These are phyloP conservation scores for Ahaetulla prasina DNA, from an alignment of 2,113 vertebrate genomes.

Conservation along the genomic window DNA sequence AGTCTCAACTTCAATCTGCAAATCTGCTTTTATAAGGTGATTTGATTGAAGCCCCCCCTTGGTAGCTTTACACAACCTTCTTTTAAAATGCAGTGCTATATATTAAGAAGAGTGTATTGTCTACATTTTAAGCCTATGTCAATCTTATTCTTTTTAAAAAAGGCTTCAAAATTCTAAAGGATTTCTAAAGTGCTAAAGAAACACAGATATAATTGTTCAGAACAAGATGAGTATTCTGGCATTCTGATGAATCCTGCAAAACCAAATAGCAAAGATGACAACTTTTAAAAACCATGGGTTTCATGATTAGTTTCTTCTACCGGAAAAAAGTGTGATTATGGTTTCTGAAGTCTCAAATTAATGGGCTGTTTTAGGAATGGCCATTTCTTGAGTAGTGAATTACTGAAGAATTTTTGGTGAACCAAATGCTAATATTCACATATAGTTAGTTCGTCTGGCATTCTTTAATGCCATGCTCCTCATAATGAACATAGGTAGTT, in stretches of 20 bases:
- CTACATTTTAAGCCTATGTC: neutral
- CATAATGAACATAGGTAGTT: constrained; percentile 16
- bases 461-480: constrained; percentile 31
- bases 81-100: neutral
- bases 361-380: constrained; percentile 12
- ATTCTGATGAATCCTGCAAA: neutral
- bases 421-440: constrained; percentile 23
- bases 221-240: neutral
- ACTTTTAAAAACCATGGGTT: neutral
- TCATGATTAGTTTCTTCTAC: neutral
- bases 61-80: neutral
- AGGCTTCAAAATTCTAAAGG: neutral
- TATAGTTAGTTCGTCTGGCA: constrained; percentile 36
- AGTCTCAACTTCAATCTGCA: neutral
- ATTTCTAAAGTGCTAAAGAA: neutral
- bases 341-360: neutral
- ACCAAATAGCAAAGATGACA: neutral
- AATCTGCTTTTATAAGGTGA: neutral
- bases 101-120: neutral
- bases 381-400: constrained; percentile 15
- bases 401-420: constrained; percentile 22
- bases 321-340: neutral
- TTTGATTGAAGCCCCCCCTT: neutral
- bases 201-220: neutral
- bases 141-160: neutral